A percentile compares a stretch with the other conserved stretches of the same genome.
These are phyloP conservation scores for Okamejei kenojei DNA, from an alignment of 2,797 vertebrate species.

Conservation along the genomic window DNA sequence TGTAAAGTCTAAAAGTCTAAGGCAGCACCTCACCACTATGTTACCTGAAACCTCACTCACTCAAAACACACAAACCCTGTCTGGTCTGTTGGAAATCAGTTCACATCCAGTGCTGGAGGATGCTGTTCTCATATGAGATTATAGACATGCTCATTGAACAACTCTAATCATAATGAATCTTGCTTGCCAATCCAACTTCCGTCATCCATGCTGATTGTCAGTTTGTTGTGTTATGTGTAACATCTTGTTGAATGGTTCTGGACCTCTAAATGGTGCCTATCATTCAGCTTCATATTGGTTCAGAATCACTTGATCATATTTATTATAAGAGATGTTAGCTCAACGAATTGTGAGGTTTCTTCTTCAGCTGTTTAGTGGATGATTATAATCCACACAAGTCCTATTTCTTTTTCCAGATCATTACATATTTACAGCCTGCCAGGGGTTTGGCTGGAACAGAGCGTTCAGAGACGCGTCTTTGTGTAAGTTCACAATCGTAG, in stretches of 20 bases:
- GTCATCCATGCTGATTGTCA: not conserved
- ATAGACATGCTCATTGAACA: not conserved
- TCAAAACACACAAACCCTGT: too few species aligned
- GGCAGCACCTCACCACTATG: too few species aligned
- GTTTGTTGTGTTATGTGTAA: not conserved
- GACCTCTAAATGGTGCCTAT: not conserved
- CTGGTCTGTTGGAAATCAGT: not conserved
- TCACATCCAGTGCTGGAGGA: not conserved
- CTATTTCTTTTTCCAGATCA: too few species aligned
- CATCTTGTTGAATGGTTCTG: not conserved
- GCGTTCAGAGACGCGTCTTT: too few species aligned
- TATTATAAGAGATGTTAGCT: too few species aligned
- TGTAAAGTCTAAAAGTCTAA: too few species aligned
- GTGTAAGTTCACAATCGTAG: too few species aligned
- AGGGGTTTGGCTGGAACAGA: too few species aligned
- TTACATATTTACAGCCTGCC: too few species aligned
- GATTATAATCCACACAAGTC: not conserved
- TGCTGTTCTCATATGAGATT: not conserved
- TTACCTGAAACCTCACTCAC: too few species aligned
- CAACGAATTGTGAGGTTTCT: not conserved
- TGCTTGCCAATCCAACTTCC: not conserved
- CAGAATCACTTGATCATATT: too few species aligned
- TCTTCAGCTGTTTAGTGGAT: not conserved
- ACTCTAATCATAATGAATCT: not conserved
- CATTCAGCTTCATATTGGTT: too few species aligned